phyloP scores from a whole-genome alignment of 92 coral and sea anemone species.

The Actinernus sp. region DNA sequence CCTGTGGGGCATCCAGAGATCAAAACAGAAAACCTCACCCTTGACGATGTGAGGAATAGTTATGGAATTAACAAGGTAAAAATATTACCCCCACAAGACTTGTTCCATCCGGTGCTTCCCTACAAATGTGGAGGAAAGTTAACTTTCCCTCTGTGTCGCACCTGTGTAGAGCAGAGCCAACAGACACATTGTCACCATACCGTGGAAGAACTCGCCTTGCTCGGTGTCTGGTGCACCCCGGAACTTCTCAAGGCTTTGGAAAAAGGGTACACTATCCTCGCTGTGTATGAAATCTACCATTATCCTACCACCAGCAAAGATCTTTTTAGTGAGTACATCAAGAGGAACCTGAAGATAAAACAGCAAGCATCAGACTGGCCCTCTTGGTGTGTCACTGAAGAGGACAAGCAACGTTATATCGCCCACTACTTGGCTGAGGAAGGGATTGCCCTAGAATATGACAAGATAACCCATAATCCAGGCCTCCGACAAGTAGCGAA shows the following conservation, averaged over 20 bases:
- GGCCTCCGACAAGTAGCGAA: conserved; percentile 61
- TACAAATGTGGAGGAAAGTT: conserved; percentile 25
- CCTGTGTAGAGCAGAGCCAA: conserved; percentile 48
- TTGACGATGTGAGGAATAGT: too few species aligned
- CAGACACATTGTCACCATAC: conserved; percentile 38
- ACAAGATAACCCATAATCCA: conserved; percentile 34
- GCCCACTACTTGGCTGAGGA: conserved; percentile 28
- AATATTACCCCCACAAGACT: conserved; percentile 14
- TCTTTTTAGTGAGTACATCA: conserved; percentile 42
- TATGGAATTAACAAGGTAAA: conserved; percentile 52
- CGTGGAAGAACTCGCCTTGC: conserved; percentile 31
- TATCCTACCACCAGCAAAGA: conserved; percentile 17
- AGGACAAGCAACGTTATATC: conserved; percentile 31
- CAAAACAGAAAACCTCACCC: too few species aligned
- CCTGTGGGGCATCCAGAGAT: conserved; percentile 25
- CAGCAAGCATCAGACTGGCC: conserved; percentile 55
- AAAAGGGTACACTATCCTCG: conserved; percentile 18
- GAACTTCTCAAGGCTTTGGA: conserved; percentile 48
- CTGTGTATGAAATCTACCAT: conserved; percentile 55
- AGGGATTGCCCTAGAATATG: conserved; percentile 37
- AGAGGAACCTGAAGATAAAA: conserved; percentile 60
- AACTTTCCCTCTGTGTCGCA: conserved; percentile 52
- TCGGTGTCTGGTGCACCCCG: conserved; percentile 53
- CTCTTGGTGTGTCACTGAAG: conserved; percentile 38
- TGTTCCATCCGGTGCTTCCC: conserved; percentile 55